Conservation (phyloP, 2,888 invertebrate genomes). For the Troilus luridus region DNA sequence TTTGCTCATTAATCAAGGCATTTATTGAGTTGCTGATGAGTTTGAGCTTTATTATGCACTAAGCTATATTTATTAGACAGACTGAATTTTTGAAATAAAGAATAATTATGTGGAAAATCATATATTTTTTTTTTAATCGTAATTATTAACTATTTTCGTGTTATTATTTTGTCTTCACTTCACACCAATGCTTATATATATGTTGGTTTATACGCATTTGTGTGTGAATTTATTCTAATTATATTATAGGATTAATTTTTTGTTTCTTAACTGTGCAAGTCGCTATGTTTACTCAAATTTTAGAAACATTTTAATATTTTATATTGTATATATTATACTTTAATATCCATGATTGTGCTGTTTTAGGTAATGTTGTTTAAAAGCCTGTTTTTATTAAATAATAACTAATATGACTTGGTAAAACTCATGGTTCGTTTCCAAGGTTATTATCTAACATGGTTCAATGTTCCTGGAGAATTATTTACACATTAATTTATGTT, state of each 20-base stretch:
- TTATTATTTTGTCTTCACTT: constrained; percentile 1
- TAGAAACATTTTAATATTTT: constrained; percentile 42
- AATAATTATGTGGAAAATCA: constrained; percentile 26
- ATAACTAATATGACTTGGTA: constrained; percentile 12
- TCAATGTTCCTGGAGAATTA: constrained; percentile 48
- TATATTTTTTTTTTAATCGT: background rate
- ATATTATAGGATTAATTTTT: background rate
- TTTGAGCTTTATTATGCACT: constrained; percentile 57
- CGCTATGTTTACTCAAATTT: constrained; percentile 57
- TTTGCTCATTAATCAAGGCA: constrained; percentile 55
- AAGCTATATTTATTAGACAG: constrained; percentile 54
- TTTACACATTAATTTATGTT: constrained; percentile 32
- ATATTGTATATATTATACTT: constrained; percentile 26
- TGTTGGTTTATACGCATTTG: background rate
- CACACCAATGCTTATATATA: background rate
- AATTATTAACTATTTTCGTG: constrained; percentile 10
- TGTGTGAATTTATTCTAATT: constrained; percentile 27
- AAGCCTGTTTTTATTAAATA: constrained; percentile 35
- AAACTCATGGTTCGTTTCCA: background rate
- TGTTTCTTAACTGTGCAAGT: constrained; percentile 30
- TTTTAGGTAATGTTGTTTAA: constrained; percentile 18
- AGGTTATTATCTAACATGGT: constrained; percentile 49
- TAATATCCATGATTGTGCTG: constrained; percentile 39
- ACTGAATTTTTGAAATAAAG: constrained; percentile 56
- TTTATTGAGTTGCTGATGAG: constrained; percentile 49